Percentiles rank a stretch among this genome's conserved stretches.
These are phyloP conservation scores for Pangasius larnaudii DNA, from an alignment of 2,797 vertebrate species.

Conservation along the genomic window DNA sequence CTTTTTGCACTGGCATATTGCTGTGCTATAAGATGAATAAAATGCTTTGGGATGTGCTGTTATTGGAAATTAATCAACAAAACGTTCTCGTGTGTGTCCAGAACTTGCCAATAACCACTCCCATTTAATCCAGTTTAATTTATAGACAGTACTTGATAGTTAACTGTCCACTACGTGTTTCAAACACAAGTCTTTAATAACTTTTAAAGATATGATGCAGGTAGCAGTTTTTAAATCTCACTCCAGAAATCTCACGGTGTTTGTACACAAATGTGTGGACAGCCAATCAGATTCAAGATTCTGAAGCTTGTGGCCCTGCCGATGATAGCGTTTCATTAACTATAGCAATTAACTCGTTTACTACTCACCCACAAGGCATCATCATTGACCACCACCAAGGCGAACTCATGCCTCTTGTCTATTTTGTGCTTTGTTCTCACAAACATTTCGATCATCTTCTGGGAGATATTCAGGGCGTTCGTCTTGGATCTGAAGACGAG, in stretches of 20 bases:
- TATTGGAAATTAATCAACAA: background rate
- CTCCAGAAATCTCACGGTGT: background rate
- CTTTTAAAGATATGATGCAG: background rate
- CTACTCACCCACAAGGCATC: constrained; percentile 89
- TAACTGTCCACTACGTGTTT: background rate
- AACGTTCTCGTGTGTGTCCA: background rate
- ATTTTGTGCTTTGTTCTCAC: constrained; percentile 97
- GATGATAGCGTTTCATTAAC: background rate
- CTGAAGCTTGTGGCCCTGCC: background rate
- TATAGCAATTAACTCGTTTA: background rate
- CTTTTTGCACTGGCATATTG: background rate
- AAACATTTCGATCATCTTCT: constrained; percentile 99
- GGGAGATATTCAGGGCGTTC: constrained; percentile 91
- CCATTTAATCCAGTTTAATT: background rate
- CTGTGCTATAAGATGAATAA: background rate
- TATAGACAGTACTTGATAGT: background rate
- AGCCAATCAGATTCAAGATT: background rate
- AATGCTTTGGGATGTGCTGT: background rate
- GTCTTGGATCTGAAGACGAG: constrained; percentile 82
- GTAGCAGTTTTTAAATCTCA: background rate
- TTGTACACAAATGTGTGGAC: background rate
- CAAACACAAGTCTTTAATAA: background rate
- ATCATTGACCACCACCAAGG: constrained; percentile 91
- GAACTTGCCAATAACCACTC: background rate
- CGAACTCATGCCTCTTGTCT: constrained; percentile 93